Evolutionary conservation across 2,888 invertebrate genomes (phyloP).

Genomic region (Drosophila rubida): DNA sequence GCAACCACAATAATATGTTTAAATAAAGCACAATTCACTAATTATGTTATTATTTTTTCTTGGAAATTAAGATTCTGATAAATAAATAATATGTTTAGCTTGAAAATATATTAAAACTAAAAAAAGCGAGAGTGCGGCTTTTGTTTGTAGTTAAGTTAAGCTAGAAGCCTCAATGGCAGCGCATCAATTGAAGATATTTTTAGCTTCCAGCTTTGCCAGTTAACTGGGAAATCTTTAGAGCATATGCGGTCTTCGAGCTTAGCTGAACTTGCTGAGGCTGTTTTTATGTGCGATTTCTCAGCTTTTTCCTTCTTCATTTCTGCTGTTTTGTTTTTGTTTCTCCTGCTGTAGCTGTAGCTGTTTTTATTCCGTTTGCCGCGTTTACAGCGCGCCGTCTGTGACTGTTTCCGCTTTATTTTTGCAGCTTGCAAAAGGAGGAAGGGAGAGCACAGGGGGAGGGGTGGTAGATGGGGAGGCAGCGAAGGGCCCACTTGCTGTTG

Average conservation of each 20-base stretch:
- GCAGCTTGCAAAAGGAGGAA: conserved; percentile 21
- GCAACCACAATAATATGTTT: too few species aligned
- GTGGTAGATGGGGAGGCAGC: neutral
- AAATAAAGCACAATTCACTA: too few species aligned
- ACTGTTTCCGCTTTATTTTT: conserved; percentile 54
- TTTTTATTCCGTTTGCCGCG: conserved; percentile 16
- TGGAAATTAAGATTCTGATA: neutral
- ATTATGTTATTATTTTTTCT: too few species aligned
- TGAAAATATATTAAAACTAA: too few species aligned
- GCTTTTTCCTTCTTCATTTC: neutral
- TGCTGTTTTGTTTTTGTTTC: conserved; percentile 7
- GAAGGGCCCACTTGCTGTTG: conserved; percentile 6
- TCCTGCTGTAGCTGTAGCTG: too few species aligned
- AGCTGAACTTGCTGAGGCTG: neutral
- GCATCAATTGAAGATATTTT: too few species aligned
- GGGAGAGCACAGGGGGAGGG: neutral
- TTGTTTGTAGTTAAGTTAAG: too few species aligned
- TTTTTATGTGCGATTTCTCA: conserved; percentile 19
- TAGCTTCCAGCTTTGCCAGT: too few species aligned
- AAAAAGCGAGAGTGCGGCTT: too few species aligned
- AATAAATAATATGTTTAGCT: too few species aligned
- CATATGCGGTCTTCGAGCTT: conserved; percentile 4
- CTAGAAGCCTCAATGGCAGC: too few species aligned
- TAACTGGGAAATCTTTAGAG: neutral
- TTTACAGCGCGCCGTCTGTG: conserved; percentile 27